Evolutionary conservation across 1,140 invertebrate genomes (phyloP).

Genomic region (Physella acuta): DNA sequence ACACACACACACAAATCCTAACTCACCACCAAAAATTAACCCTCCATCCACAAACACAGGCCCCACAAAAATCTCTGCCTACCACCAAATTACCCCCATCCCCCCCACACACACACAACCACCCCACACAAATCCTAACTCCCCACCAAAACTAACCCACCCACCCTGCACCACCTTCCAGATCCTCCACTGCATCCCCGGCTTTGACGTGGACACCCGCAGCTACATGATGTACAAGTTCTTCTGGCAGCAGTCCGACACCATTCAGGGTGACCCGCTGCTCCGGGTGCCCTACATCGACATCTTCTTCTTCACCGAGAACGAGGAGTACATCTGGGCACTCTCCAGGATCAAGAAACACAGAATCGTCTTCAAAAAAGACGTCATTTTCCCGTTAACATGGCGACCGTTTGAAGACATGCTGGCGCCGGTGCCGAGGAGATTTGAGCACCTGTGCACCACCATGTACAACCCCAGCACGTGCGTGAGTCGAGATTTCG

Average conservation of each 20-base stretch:
- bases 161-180: constrained; percentile 1
- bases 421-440: constrained; percentile 20
- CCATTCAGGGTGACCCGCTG: not conserved
- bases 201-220: constrained; percentile 13
- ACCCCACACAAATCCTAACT: not conserved
- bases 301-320: constrained; percentile 35
- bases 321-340: constrained; percentile 29
- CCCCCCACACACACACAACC: too few species aligned
- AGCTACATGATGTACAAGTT: constrained; percentile 32
- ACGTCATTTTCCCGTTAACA: constrained; percentile 28
- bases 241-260: constrained; percentile 14
- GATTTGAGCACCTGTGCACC: constrained; percentile 1
- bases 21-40: too few species aligned
- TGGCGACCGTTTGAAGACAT: constrained; percentile 27
- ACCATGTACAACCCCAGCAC: not conserved
- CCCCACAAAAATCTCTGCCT: too few species aligned
- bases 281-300: constrained; percentile 34
- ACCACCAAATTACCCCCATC: too few species aligned
- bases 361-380: constrained; percentile 6
- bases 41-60: too few species aligned
- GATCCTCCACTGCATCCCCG: constrained; percentile 24
- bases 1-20: too few species aligned
- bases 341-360: constrained; percentile 16
- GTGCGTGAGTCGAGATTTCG: constrained; percentile 22
- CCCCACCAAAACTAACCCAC: not conserved